Percentiles rank a stretch among this genome's conserved stretches.
These are phyloP conservation scores for Ephestia elutella DNA, from an alignment of 1,140 invertebrate genomes.

Conservation along the genomic window DNA sequence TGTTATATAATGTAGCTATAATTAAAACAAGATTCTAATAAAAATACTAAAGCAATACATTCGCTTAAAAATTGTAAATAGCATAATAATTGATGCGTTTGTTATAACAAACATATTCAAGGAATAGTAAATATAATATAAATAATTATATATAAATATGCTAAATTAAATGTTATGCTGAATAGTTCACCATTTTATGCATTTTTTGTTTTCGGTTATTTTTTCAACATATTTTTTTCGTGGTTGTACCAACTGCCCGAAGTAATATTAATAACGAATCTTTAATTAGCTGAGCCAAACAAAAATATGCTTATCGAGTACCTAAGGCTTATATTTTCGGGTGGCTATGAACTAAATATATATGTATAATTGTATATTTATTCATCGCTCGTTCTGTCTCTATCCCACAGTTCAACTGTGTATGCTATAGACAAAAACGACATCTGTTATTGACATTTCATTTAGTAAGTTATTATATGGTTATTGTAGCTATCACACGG, in stretches of 20 bases:
- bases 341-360: too few relatives aligned
- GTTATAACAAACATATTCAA: conserved; percentile 7
- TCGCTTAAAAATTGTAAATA: conserved; percentile 29
- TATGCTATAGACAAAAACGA: too few relatives aligned
- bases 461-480: too few relatives aligned
- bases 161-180: neutral
- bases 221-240: neutral
- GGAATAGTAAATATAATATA: conserved; percentile 9
- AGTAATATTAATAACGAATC: too few relatives aligned
- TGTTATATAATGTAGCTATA: conserved; percentile 26
- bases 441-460: neutral
- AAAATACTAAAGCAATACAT: conserved; percentile 34
- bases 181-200: neutral
- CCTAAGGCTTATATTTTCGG: too few relatives aligned
- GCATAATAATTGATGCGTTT: neutral
- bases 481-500: conserved; percentile 8
- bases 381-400: too few relatives aligned
- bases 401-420: too few relatives aligned
- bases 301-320: too few relatives aligned
- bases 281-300: too few relatives aligned
- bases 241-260: too few relatives aligned
- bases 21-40: conserved; percentile 1
- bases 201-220: neutral
- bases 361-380: too few relatives aligned
- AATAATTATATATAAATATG: neutral